Percentiles rank a stretch among this genome's conserved stretches.
Conservation (phyloP, 2,888 invertebrate genomes). For the Chymomyza fuscimana region DNA sequence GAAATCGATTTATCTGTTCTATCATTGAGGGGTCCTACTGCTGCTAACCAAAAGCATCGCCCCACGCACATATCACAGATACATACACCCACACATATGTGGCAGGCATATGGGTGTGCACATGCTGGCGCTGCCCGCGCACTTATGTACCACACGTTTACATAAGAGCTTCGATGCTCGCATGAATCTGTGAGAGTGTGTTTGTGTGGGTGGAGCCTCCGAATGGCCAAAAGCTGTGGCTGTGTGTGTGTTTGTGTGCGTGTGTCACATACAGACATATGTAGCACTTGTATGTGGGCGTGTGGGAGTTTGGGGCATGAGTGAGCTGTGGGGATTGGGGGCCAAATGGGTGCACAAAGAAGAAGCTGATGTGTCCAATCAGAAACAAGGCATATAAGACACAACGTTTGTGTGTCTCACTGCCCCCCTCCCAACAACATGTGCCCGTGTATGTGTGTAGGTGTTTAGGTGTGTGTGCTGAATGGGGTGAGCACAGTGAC, state of each 20-base stretch:
- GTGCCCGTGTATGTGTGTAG: slow-evolving; percentile 4
- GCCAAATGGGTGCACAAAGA: neutral
- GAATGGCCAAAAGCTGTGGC: slow-evolving; percentile 12
- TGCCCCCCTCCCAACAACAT: neutral
- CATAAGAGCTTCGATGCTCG: slow-evolving; percentile 24
- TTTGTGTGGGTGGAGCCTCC: slow-evolving; percentile 31
- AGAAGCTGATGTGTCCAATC: slow-evolving; percentile 63
- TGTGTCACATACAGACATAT: slow-evolving; percentile 14
- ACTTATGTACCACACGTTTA: slow-evolving; percentile 35
- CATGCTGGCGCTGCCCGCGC: neutral
- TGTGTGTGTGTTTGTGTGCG: slow-evolving; percentile 32
- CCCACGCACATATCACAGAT: slow-evolving; percentile 26
- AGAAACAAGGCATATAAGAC: slow-evolving; percentile 54
- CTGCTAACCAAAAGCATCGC: slow-evolving; percentile 1
- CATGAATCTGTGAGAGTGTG: slow-evolving; percentile 34
- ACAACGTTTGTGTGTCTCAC: slow-evolving; percentile 4
- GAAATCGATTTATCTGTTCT: slow-evolving; percentile 71
- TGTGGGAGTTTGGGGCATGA: neutral
- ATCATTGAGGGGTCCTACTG: slow-evolving; percentile 43
- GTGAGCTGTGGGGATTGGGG: neutral
- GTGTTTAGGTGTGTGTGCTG: neutral
- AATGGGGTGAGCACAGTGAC: slow-evolving; percentile 31
- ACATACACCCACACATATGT: slow-evolving; percentile 24
- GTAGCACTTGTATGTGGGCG: slow-evolving; percentile 36
- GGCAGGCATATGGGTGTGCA: slow-evolving; percentile 11